Base-by-base conservation (phyloP, 2,113 vertebrate genomes). In the Hippocampus abdominalis region DNA sequence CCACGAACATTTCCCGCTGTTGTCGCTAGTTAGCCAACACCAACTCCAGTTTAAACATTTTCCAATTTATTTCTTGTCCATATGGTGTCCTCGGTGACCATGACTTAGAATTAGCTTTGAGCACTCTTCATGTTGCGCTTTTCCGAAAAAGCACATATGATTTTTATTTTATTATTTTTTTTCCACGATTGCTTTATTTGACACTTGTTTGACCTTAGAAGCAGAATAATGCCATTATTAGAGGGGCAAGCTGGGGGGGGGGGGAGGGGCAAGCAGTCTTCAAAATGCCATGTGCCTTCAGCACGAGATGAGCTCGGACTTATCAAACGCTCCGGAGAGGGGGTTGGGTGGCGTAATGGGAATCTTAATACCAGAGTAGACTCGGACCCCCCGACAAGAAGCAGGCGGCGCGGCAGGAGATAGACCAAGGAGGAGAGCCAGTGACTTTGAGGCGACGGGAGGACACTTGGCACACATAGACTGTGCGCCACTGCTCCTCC, bases 401-500 rank as follows among this genome's bases (percentile, higher is more conserved):
- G 20, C 60, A 29, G 67, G 69, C 51, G 73, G 39, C 65, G 49
- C 44, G 59, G 73, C 40, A 57, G 61, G 20, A 8, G 1, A 46
- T 72, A 21, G 75, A 69, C 70, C 56, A 71, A 46, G 53, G 75
- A 63, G 62, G 66, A 80, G 77, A 84, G 82, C 83, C 75, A 85
- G 82, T 84, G 77, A 85, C 84, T 87, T 86, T 85, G 76, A 79
- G 81, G 54, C 56, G 20, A 69, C 29, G 42, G 78, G 75, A 80
- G 81, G 64, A 84, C 75, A 12, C 51, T 54, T 23, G 51, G 48
- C 8, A 18, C 18, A 7, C 48, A 21, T 18, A 4, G 5, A 20
- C 76, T 76, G 25, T 10, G 23, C 23, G 11, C 15, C 57, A 3
- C 57, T 8, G 27, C 27, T 32, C 57, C 18, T 7, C 6, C 57